These are phyloP conservation scores for Neuroscelio doddi DNA, from an alignment of 2,888 invertebrate genomes.

Conservation along the genomic window DNA sequence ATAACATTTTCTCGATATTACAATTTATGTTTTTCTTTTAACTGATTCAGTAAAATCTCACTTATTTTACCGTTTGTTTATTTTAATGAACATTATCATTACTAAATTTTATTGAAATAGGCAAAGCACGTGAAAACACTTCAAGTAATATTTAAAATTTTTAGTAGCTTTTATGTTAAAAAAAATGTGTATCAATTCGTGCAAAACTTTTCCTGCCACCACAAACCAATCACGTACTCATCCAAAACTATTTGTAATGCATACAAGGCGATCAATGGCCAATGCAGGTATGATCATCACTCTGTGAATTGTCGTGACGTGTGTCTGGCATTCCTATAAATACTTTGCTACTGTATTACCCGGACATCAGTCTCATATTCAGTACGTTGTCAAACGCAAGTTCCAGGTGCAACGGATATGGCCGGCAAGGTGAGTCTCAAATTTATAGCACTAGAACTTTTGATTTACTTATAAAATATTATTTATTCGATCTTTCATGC, in stretches of 20 bases:
- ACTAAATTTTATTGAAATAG: background rate
- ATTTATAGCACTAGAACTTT: too few species aligned
- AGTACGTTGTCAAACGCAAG: conserved; percentile 29
- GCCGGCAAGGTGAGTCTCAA: conserved; percentile 32
- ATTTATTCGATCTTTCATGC: too few species aligned
- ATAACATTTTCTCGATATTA: too few species aligned
- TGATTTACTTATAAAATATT: too few species aligned
- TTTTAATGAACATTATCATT: too few species aligned
- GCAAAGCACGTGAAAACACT: too few species aligned
- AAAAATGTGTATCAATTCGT: conserved; percentile 5
- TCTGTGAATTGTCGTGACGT: conserved; percentile 38
- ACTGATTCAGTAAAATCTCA: too few species aligned
- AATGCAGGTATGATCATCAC: conserved; percentile 22
- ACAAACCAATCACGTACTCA: conserved; percentile 37
- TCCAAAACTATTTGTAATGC: conserved; percentile 35
- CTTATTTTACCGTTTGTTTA: too few species aligned
- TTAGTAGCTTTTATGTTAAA: too few species aligned
- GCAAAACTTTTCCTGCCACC: conserved; percentile 29
- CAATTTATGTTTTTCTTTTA: too few species aligned
- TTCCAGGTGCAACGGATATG: conserved; percentile 20
- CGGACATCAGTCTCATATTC: conserved; percentile 43
- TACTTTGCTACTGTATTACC: conserved; percentile 44
- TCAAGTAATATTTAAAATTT: too few species aligned
- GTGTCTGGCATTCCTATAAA: conserved; percentile 43
- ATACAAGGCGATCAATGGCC: conserved; percentile 32